Percentiles rank a stretch among this genome's conserved stretches.
These are phyloP conservation scores for Trinectes maculatus DNA, from an alignment of 2,113 vertebrate species.

Conservation along the genomic window DNA sequence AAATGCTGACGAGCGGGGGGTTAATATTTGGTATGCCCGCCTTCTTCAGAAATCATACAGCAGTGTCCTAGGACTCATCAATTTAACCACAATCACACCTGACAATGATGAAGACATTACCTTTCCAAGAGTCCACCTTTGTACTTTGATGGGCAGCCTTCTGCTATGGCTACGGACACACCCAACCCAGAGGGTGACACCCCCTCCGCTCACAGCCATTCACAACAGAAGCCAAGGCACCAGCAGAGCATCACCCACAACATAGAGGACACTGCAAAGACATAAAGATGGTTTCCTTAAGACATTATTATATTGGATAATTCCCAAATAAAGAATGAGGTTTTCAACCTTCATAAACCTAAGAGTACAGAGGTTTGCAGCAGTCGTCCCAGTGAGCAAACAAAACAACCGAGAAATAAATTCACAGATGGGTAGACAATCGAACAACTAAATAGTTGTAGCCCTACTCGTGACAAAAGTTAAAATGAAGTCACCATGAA, in stretches of 20 bases:
- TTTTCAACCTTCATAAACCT: conserved; percentile 4
- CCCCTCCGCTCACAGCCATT: conserved; percentile 83
- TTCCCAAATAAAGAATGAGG: not conserved
- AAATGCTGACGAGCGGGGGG: too few relatives aligned
- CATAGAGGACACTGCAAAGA: not conserved
- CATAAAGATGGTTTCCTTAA: not conserved
- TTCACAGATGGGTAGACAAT: too few relatives aligned
- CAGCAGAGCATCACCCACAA: conserved; percentile 53
- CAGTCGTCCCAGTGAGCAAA: not conserved
- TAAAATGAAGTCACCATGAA: too few relatives aligned
- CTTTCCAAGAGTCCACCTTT: conserved; percentile 67
- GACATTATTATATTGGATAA: not conserved
- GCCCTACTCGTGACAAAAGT: too few relatives aligned
- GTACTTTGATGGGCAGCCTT: conserved; percentile 55
- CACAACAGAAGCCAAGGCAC: conserved; percentile 63
- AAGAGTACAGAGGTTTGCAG: not conserved
- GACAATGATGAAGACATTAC: conserved; percentile 62
- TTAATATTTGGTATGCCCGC: too few relatives aligned
- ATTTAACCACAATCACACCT: too few relatives aligned
- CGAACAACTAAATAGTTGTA: too few relatives aligned
- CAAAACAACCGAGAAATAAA: too few relatives aligned
- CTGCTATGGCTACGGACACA: conserved; percentile 69
- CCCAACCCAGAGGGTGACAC: conserved; percentile 77
- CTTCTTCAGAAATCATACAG: too few relatives aligned
- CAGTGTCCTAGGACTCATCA: too few relatives aligned